phyloP scores from a whole-genome alignment of 1,140 invertebrate genomes.

The Araneus ventricosus region DNA sequence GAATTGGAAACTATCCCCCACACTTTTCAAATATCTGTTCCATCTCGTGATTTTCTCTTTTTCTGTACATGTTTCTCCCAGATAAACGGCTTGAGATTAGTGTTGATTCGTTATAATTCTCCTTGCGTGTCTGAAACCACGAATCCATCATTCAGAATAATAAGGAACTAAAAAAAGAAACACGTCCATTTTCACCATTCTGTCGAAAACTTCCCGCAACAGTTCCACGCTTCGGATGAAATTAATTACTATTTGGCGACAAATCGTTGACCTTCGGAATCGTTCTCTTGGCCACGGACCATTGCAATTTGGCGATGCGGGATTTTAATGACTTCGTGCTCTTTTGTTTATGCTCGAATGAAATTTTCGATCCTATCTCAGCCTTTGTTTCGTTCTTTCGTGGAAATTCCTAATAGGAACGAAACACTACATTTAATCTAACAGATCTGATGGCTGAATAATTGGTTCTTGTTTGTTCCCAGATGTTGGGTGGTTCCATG shows the following conservation, averaged over 20 bases:
- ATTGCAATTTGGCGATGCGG: conserved; percentile 63
- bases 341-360: conserved; percentile 49
- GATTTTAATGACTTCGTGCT: conserved; percentile 59
- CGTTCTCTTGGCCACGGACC: conserved; percentile 37
- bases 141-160: neutral
- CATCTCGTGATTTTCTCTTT: too few species aligned
- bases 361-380: conserved; percentile 7
- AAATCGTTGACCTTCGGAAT: conserved; percentile 65
- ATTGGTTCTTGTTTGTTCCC: too few species aligned
- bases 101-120: neutral
- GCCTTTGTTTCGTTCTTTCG: conserved; percentile 32
- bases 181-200: neutral
- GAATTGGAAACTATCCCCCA: too few species aligned
- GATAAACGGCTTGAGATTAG: too few species aligned
- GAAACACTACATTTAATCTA: too few species aligned
- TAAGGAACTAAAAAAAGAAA: neutral
- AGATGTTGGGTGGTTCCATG: too few species aligned
- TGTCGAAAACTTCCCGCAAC: neutral
- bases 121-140: neutral
- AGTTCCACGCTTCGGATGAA: neutral
- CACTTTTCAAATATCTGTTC: too few species aligned
- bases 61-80: too few species aligned
- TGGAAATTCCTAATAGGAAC: neutral
- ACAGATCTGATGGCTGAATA: too few species aligned
- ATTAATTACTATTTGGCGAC: conserved; percentile 65